These are phyloP conservation scores for Oasisia sp. DNA, from an alignment of 2,888 invertebrate genomes.

Conservation along the genomic window DNA sequence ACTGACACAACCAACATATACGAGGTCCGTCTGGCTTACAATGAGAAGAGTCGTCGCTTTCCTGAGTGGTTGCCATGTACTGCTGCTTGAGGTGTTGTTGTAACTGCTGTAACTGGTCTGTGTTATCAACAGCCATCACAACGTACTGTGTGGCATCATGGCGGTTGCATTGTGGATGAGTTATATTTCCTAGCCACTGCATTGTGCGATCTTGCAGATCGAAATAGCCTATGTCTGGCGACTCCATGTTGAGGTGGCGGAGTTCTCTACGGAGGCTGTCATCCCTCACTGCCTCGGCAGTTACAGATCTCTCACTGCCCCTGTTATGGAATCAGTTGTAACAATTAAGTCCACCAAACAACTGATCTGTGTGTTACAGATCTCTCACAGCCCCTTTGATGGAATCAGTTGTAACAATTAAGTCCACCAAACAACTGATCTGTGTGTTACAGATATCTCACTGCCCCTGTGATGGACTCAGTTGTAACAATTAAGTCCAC, in stretches of 20 bases:
- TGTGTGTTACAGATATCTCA: too few relatives aligned
- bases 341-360: too few relatives aligned
- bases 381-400: too few relatives aligned
- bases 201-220: slow-evolving; percentile 22
- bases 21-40: background rate
- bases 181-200: slow-evolving; percentile 18
- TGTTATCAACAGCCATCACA: background rate
- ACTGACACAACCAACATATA: slow-evolving; percentile 8
- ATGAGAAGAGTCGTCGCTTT: background rate
- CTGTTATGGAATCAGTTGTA: too few relatives aligned
- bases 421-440: too few relatives aligned
- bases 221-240: slow-evolving; percentile 18
- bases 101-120: background rate
- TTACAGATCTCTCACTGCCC: too few relatives aligned
- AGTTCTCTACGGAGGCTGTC: slow-evolving; percentile 19
- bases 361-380: too few relatives aligned
- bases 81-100: background rate
- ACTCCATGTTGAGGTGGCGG: slow-evolving; percentile 23
- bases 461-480: too few relatives aligned
- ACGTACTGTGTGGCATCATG: background rate
- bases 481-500: too few relatives aligned
- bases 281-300: slow-evolving; percentile 22
- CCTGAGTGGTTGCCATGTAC: background rate
- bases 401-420: too few relatives aligned
- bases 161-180: too few relatives aligned